Evolutionary conservation across 2,113 vertebrate species (phyloP), one percentile per base, ranked within the genome.

Genomic region (Rhynchomys soricoides): DNA sequence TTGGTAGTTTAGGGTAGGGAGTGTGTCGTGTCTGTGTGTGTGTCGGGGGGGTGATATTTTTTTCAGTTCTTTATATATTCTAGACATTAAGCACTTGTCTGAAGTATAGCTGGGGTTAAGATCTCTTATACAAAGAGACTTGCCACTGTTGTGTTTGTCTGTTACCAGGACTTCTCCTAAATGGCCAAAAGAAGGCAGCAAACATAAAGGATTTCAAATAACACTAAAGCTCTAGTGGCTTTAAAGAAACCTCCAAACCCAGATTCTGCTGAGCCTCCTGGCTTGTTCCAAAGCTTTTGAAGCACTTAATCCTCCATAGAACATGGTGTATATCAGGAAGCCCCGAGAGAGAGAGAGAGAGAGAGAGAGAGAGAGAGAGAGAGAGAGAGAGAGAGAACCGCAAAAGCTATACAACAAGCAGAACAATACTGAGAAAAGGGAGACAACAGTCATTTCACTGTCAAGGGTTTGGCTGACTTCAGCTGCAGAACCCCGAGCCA

Each of bases 181-280:
- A 24, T 37, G 17, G 11, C 16, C 96, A 66, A 86, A 64, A 96
- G 96, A 96, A 96, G 97, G 94, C 94, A 89, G 62, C 57, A 92
- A 77, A 90, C n/a, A 78, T 97, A 95, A 96, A 81, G 3, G 78
- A 92, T 66, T 97, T 19, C 45, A 5, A 37, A 22, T 0, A 26
- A 12, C 26, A 68, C 4, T 17, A 1, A n/a, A 59, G 37, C n/a
- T 7, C 1, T 0, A 1, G 8, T 2, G 2, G 43, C 22, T 64
- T 68, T 48, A 1, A 22, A 0, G 50, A 21, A 0, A 5, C 31
- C 31, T 74, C 19, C 7, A 78, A 34, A 68, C 16, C 52, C 26
- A 7, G 48, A 68, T 48, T 40, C 45, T n/a, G 50, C 19, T 7
- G 11, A 79, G 78, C 48, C 45, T 22, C 43, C 19, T 5, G 66